phyloP scores from a whole-genome alignment of 2,888 invertebrate species.

The Anthophora plumipes region DNA sequence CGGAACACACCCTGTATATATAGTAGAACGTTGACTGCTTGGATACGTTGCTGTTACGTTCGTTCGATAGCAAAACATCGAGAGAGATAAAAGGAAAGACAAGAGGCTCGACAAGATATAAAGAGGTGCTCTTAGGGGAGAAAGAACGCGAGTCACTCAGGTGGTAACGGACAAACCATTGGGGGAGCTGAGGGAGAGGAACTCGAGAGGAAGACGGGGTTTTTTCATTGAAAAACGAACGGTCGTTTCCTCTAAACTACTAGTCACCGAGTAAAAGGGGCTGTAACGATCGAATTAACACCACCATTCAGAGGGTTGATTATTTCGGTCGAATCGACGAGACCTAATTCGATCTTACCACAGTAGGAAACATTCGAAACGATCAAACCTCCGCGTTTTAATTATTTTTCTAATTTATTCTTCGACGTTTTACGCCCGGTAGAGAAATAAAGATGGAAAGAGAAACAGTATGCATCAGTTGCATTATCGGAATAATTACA shows the following conservation, averaged over 20 bases:
- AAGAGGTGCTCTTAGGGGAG: constrained; percentile 4
- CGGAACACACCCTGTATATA: no score
- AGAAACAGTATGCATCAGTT: not conserved
- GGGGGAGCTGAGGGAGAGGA: no score
- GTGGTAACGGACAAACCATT: no score
- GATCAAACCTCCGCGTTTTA: no score
- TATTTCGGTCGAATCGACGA: constrained; percentile 1
- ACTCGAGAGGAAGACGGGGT: not conserved
- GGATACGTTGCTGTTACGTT: not conserved
- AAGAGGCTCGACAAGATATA: not conserved
- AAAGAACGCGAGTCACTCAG: no score
- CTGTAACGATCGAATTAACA: constrained; percentile 44
- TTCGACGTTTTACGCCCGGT: no score
- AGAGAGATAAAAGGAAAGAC: constrained; percentile 1
- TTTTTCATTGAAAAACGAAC: constrained; percentile 29
- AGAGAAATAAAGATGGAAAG: not conserved
- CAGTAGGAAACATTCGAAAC: no score
- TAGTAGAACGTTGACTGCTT: no score
- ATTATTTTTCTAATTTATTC: no score
- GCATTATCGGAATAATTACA: not conserved
- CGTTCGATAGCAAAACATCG: not conserved
- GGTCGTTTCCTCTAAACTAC: constrained; percentile 16
- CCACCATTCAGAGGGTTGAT: not conserved
- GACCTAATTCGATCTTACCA: constrained; percentile 13
- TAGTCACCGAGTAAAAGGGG: not conserved